These are phyloP conservation scores for Apodemia hepburni DNA, from an alignment of 2,888 invertebrate species.

Conservation along the genomic window DNA sequence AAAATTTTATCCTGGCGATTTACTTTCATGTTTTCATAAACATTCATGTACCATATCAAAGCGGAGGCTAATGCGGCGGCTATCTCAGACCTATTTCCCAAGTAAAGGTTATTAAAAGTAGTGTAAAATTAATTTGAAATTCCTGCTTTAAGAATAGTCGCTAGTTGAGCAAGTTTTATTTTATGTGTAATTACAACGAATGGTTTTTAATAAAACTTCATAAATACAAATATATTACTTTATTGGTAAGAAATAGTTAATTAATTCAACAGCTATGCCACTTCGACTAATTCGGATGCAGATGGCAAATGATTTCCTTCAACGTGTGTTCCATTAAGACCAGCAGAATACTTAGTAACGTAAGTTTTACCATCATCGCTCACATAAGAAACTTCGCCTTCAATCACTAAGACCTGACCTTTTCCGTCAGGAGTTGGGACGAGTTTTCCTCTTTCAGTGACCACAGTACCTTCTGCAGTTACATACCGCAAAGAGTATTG, in stretches of 20 bases:
- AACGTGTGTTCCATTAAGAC: conserved; percentile 45
- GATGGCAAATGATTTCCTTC: conserved; percentile 44
- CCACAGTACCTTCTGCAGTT: conserved; percentile 50
- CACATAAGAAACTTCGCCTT: conserved; percentile 51
- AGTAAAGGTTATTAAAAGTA: too few relatives aligned
- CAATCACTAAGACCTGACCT: conserved; percentile 45
- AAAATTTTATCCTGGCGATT: too few relatives aligned
- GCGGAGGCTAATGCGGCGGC: too few relatives aligned
- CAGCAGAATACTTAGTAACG: conserved; percentile 50
- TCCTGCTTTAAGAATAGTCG: too few relatives aligned
- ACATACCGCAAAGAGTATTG: conserved; percentile 49
- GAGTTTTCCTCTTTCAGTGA: conserved; percentile 43
- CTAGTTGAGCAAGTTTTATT: too few relatives aligned
- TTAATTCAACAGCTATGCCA: neutral
- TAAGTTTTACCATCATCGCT: conserved; percentile 51
- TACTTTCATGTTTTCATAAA: too few relatives aligned
- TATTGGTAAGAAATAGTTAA: neutral
- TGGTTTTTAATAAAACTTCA: too few relatives aligned
- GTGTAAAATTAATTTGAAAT: too few relatives aligned
- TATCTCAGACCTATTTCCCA: too few relatives aligned
- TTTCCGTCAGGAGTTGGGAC: conserved; percentile 40
- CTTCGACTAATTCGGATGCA: conserved; percentile 45
- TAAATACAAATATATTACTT: neutral
- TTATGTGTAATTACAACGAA: too few relatives aligned
- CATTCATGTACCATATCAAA: too few relatives aligned